Evolutionary conservation across 2,888 invertebrate species (phyloP).

Genomic region (Cancer borealis): DNA sequence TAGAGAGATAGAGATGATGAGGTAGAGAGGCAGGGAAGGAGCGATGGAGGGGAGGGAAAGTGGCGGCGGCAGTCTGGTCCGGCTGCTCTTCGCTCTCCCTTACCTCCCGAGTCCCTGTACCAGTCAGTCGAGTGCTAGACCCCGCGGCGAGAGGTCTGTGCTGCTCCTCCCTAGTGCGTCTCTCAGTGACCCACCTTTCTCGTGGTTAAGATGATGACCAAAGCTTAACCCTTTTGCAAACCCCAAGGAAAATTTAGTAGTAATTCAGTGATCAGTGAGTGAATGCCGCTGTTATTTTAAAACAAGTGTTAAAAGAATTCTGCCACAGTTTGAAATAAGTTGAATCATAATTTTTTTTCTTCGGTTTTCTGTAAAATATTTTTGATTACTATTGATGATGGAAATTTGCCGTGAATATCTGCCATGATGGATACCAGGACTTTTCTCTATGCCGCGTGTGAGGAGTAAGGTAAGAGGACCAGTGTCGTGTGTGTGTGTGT

Average conservation of each 20-base stretch:
- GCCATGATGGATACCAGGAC: constrained; percentile 63
- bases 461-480: constrained; percentile 64
- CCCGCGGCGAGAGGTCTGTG: constrained; percentile 59
- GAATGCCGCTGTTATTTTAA: constrained; percentile 37
- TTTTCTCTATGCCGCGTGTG: constrained; percentile 57
- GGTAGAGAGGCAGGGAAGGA: background rate
- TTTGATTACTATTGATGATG: constrained; percentile 43
- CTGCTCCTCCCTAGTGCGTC: constrained; percentile 60
- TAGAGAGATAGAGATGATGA: constrained; percentile 30
- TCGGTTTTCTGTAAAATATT: constrained; percentile 24
- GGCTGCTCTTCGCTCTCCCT: constrained; percentile 35
- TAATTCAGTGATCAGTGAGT: constrained; percentile 51
- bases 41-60: background rate
- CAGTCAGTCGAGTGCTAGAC: constrained; percentile 68
- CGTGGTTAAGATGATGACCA: constrained; percentile 49
- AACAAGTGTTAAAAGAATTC: constrained; percentile 46
- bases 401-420: constrained; percentile 38
- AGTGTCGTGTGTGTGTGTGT: background rate
- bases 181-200: constrained; percentile 27
- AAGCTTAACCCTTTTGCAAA: constrained; percentile 18
- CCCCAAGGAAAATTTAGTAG: background rate
- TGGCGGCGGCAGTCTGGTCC: constrained; percentile 29
- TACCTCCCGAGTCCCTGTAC: constrained; percentile 9
- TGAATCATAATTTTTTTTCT: constrained; percentile 18
- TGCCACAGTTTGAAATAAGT: constrained; percentile 45